Percentiles rank a stretch among this genome's conserved stretches.
These are phyloP conservation scores for Trissolcus basalis DNA, from an alignment of 1,140 invertebrate genomes.

Conservation along the genomic window DNA sequence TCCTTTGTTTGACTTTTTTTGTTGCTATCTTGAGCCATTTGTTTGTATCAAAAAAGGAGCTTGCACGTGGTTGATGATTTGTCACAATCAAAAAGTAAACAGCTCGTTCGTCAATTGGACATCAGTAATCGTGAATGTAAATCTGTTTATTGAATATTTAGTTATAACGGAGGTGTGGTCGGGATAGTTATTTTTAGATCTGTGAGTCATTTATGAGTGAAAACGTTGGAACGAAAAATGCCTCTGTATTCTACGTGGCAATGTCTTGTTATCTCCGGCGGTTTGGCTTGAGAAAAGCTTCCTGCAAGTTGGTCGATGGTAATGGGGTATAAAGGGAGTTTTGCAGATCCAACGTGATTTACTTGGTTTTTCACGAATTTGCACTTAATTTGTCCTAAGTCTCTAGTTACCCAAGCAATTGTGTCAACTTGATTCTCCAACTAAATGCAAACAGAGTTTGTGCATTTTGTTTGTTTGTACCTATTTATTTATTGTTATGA, in stretches of 20 bases:
- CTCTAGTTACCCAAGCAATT: too few species aligned
- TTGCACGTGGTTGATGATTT: not conserved
- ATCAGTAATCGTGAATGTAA: slow-evolving; percentile 15
- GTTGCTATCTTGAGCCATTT: too few species aligned
- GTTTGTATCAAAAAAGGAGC: too few species aligned
- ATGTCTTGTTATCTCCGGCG: slow-evolving; percentile 24
- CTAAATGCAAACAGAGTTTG: too few species aligned
- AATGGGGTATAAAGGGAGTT: slow-evolving; percentile 26
- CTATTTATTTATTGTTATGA: too few species aligned
- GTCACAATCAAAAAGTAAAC: too few species aligned
- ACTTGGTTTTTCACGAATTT: slow-evolving; percentile 13
- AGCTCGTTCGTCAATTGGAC: slow-evolving; percentile 6
- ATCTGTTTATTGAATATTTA: slow-evolving; percentile 34
- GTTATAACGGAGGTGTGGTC: slow-evolving; percentile 7
- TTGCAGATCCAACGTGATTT: slow-evolving; percentile 23
- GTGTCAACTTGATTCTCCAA: too few species aligned
- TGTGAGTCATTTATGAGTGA: slow-evolving; percentile 7
- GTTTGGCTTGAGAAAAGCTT: slow-evolving; percentile 7
- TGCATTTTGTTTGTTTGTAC: too few species aligned
- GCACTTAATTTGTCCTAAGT: not conserved
- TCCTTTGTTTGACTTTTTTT: slow-evolving; percentile 1
- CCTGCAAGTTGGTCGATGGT: slow-evolving; percentile 19
- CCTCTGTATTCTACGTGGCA: not conserved
- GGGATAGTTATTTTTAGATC: slow-evolving; percentile 28
- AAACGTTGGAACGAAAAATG: slow-evolving; percentile 27